Evolutionary conservation across 2,113 vertebrate species (phyloP).

Genomic region (Prochilodus magdalenae): DNA sequence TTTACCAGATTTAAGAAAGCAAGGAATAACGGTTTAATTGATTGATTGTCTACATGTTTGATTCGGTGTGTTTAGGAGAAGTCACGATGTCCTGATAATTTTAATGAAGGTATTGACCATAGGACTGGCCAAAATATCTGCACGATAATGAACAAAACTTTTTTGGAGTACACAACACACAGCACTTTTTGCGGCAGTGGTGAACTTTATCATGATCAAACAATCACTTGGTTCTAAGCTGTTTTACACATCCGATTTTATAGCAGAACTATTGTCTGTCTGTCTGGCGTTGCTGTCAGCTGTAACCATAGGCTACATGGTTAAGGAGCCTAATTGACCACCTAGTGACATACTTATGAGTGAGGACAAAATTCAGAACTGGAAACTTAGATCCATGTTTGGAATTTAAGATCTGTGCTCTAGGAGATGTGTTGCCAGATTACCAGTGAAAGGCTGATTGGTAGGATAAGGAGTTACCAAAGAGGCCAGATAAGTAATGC

Average conservation of each 20-base stretch:
- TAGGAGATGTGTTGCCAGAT: background rate
- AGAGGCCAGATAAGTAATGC: constrained; percentile 46
- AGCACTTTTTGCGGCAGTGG: constrained; percentile 47
- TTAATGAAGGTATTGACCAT: constrained; percentile 12
- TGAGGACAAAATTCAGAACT: background rate
- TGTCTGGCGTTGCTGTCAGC: background rate
- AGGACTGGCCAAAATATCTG: constrained; percentile 1
- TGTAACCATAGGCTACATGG: too few species aligned
- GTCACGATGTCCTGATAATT: background rate
- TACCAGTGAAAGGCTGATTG: background rate
- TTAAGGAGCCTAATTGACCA: background rate
- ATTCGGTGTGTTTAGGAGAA: background rate
- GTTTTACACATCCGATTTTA: constrained; percentile 30
- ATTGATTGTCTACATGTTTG: too few species aligned
- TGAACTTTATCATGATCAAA: constrained; percentile 32
- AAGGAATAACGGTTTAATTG: too few species aligned
- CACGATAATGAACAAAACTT: background rate
- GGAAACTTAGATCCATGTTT: too few species aligned
- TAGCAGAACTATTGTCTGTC: background rate
- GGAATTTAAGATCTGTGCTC: background rate
- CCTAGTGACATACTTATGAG: background rate
- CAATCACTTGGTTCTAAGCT: constrained; percentile 36
- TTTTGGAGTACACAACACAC: constrained; percentile 3
- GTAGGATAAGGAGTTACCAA: constrained; percentile 32
- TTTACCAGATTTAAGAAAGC: background rate